Evolutionary conservation across 2,797 vertebrate genomes (phyloP).

Genomic region (Urophycis tenuis): DNA sequence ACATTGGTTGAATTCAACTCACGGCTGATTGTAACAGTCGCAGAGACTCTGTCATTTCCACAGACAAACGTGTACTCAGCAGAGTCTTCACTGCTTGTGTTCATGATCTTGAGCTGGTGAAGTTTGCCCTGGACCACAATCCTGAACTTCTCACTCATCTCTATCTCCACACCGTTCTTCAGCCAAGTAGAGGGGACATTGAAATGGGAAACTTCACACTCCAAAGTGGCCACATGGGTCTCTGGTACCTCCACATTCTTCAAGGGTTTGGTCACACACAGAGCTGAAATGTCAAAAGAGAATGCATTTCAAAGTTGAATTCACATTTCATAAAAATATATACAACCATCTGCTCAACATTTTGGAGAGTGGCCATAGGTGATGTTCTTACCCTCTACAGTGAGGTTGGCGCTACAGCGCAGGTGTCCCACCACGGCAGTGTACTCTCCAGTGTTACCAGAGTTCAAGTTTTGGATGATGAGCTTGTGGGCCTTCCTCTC

Average conservation of each 20-base stretch:
- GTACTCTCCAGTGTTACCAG: slow-evolving; percentile 82
- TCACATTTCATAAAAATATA: background rate
- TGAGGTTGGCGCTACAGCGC: slow-evolving; percentile 83
- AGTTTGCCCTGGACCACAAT: slow-evolving; percentile 73
- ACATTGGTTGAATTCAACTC: slow-evolving; percentile 49
- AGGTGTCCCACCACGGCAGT: slow-evolving; percentile 85
- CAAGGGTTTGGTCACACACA: slow-evolving; percentile 86
- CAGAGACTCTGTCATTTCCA: slow-evolving; percentile 80
- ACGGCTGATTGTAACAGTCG: slow-evolving; percentile 84
- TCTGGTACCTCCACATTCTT: slow-evolving; percentile 85
- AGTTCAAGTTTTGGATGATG: slow-evolving; percentile 81
- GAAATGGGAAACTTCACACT: slow-evolving; percentile 96
- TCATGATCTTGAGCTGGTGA: slow-evolving; percentile 77
- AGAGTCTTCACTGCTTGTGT: slow-evolving; percentile 74
- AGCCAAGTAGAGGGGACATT: slow-evolving; percentile 91
- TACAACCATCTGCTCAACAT: background rate
- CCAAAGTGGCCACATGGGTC: slow-evolving; percentile 89
- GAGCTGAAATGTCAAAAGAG: slow-evolving; percentile 60
- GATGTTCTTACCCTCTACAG: slow-evolving; percentile 94
- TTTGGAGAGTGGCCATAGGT: background rate
- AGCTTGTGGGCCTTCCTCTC: slow-evolving; percentile 95
- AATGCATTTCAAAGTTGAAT: background rate
- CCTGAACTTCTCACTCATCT: slow-evolving; percentile 88
- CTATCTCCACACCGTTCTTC: slow-evolving; percentile 92
- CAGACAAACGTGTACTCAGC: slow-evolving; percentile 85